phyloP scores from a whole-genome alignment of 2,113 vertebrate genomes.

The Galeopterus variegatus region DNA sequence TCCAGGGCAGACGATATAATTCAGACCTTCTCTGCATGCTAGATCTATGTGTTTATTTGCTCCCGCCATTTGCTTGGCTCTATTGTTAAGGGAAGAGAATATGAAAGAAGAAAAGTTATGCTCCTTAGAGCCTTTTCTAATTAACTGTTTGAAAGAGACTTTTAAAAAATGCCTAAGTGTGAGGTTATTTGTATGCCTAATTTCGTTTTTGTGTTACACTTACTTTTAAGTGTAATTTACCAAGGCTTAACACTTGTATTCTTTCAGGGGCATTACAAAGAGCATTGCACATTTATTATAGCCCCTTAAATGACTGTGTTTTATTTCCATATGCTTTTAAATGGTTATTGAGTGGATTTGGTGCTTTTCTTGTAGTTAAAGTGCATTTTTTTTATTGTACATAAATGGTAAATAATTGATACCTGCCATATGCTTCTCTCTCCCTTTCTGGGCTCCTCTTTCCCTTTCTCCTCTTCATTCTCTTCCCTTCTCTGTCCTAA shows the following conservation, averaged over 20 bases:
- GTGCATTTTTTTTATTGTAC: slow-evolving; percentile 89
- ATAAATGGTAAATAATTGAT: slow-evolving; percentile 93
- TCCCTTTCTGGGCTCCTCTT: slow-evolving; percentile 51
- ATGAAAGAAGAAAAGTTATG: slow-evolving; percentile 79
- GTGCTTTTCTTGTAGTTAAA: slow-evolving; percentile 88
- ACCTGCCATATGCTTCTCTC: slow-evolving; percentile 90
- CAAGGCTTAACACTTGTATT: slow-evolving; percentile 89
- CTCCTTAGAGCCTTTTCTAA: slow-evolving; percentile 86
- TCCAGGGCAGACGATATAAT: neutral
- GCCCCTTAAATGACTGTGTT: slow-evolving; percentile 88
- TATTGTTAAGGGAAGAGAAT: slow-evolving; percentile 79
- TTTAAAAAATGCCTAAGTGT: slow-evolving; percentile 87
- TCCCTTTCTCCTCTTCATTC: slow-evolving; percentile 75
- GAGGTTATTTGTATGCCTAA: slow-evolving; percentile 91
- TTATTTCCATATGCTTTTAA: slow-evolving; percentile 91
- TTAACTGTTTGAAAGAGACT: slow-evolving; percentile 89
- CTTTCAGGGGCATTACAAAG: slow-evolving; percentile 88
- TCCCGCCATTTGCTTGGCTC: slow-evolving; percentile 74
- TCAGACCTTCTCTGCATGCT: neutral
- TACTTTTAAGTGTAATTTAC: slow-evolving; percentile 91
- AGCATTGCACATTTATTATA: slow-evolving; percentile 87
- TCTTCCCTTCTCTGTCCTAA: slow-evolving; percentile 72
- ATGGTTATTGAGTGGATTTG: slow-evolving; percentile 89
- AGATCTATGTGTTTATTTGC: slow-evolving; percentile 70
- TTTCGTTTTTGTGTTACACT: slow-evolving; percentile 91